These are phyloP conservation scores for Thelaira solivaga DNA, from an alignment of 2,888 invertebrate genomes.

Conservation along the genomic window DNA sequence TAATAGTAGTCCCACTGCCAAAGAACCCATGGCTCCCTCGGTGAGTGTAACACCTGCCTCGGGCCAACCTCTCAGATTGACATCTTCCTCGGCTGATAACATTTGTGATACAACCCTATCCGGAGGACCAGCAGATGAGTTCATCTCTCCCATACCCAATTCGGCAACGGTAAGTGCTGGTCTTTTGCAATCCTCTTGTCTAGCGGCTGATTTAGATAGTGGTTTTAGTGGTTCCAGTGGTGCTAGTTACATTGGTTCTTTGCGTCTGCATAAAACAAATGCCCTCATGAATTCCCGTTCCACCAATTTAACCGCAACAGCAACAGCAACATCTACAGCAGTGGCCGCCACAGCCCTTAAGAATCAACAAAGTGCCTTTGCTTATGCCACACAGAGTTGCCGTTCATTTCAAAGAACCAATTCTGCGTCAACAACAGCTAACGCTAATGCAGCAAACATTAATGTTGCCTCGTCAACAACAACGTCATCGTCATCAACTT, in stretches of 20 bases:
- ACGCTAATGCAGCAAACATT: slow-evolving; percentile 15
- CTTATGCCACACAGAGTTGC: slow-evolving; percentile 72
- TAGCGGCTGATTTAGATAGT: slow-evolving; percentile 83
- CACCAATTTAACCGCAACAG: slow-evolving; percentile 63
- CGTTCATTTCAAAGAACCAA: slow-evolving; percentile 74
- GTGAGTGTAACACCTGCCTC: slow-evolving; percentile 72
- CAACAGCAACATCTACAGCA: slow-evolving; percentile 13
- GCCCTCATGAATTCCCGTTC: slow-evolving; percentile 70
- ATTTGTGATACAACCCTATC: slow-evolving; percentile 83
- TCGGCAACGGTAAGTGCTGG: slow-evolving; percentile 76
- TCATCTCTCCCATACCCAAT: slow-evolving; percentile 78
- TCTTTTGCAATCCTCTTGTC: slow-evolving; percentile 73
- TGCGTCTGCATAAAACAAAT: slow-evolving; percentile 78
- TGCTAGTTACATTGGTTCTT: slow-evolving; percentile 86
- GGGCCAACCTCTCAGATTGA: slow-evolving; percentile 67
- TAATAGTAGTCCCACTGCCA: slow-evolving; percentile 76
- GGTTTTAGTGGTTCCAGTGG: slow-evolving; percentile 91
- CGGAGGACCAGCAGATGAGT: slow-evolving; percentile 78
- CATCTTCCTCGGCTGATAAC: slow-evolving; percentile 77
- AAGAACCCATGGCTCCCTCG: slow-evolving; percentile 64
- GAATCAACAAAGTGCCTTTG: slow-evolving; percentile 64
- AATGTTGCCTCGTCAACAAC: slow-evolving; percentile 27
- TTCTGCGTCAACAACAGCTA: slow-evolving; percentile 24
- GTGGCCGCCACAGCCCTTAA: slow-evolving; percentile 50
- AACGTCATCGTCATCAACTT: slow-evolving; percentile 9